phyloP scores from a whole-genome alignment of 1,140 invertebrate genomes.

The Drosophila triauraria region DNA sequence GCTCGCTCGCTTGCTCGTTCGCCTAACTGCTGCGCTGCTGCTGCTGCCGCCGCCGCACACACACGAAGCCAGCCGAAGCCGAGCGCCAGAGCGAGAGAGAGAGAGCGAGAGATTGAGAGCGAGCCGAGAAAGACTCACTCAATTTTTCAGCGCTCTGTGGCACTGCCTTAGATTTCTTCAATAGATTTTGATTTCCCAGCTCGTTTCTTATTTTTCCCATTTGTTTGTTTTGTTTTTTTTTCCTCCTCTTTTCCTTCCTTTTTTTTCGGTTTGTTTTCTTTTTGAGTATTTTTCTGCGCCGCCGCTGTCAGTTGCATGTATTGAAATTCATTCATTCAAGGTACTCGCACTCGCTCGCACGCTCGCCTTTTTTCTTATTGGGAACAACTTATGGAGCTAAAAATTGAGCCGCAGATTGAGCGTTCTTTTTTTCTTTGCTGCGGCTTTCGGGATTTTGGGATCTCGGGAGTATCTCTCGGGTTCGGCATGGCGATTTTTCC shows the following conservation, averaged over 20 bases:
- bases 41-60: not conserved
- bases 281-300: slow-evolving; percentile 77
- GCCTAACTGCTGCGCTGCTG: slow-evolving; percentile 8
- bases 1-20: not conserved
- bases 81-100: slow-evolving; percentile 13
- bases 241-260: not conserved
- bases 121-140: slow-evolving; percentile 52
- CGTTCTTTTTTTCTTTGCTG: slow-evolving; percentile 11
- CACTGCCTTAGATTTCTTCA: slow-evolving; percentile 75
- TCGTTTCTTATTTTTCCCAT: slow-evolving; percentile 48
- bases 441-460: slow-evolving; percentile 11
- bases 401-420: slow-evolving; percentile 76
- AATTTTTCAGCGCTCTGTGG: slow-evolving; percentile 50
- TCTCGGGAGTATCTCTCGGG: not conserved
- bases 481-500: not conserved
- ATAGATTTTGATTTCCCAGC: slow-evolving; percentile 76
- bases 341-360: slow-evolving; percentile 41
- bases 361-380: slow-evolving; percentile 73
- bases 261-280: slow-evolving; percentile 18
- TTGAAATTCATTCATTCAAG: slow-evolving; percentile 84
- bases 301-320: slow-evolving; percentile 81
- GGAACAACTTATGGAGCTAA: slow-evolving; percentile 67
- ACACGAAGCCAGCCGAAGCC: slow-evolving; percentile 1
- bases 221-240: slow-evolving; percentile 16
- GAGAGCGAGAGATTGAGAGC: slow-evolving; percentile 8